Evolutionary conservation across 2,113 vertebrate genomes (phyloP), one percentile per base, ranked within the genome.

Genomic region (Nesoenas mayeri): DNA sequence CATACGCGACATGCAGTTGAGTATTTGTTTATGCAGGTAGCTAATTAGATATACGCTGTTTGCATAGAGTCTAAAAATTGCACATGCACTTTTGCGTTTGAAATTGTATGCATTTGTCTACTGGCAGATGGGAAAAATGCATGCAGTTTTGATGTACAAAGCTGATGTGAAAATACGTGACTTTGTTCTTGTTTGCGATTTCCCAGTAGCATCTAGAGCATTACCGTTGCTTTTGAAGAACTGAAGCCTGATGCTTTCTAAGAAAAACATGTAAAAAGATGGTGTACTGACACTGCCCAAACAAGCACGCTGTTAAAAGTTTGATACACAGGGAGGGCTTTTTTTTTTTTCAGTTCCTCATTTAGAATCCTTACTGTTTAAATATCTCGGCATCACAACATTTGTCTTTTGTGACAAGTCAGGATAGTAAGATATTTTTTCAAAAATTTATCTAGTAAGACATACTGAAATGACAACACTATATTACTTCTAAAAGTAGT

Each of bases 21-120:
- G 79, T 86, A 91, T 84, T 80, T 94, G 92, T 91, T 95, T 93
- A 80, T 53, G 75, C 42, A 80, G 90, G 77, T 6, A 74, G 57
- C 61, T 90, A 94, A 93, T 83, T 81, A 90, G 60, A 91, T 91
- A 89, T 15, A 91, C 1, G 1, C 62, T 79, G 64, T 88, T 94
- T 95, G 74, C 74, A 38, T 88, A 61, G 81, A 91, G 28, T 29
- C 85, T 93, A 58, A 85, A 89, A 90, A 85, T 34, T 56, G 61
- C 72, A 79, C 60, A 53, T 50, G 85, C 61, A 86, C 83, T 92
- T 90, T 54, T 92, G 92, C 85, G 89, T 85, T 87, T 86, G 69
- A 84, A 89, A 79, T 61, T 50, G 34, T 65, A 84, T 18, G 19
- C 65, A 34, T 53, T 61, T 90, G 56, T 57, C 44, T 70, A 18